Base-by-base conservation (phyloP, 2,797 vertebrate genomes). In the Myioborus melanocephalus region DNA sequence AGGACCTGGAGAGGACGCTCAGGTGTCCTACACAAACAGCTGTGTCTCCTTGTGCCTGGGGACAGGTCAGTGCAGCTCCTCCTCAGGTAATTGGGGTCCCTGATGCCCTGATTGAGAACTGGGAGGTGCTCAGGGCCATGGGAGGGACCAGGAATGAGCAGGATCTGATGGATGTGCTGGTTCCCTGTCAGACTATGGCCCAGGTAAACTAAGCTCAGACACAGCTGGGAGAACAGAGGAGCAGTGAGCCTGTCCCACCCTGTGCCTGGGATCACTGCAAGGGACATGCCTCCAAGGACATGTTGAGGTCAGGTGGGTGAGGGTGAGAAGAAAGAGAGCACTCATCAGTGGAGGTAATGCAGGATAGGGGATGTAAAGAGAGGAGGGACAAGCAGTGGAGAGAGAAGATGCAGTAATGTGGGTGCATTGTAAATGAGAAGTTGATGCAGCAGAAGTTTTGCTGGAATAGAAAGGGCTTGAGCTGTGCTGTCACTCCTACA, bases 41-140 rank as follows among this genome's bases (percentile, higher is more conserved):
- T 10, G 8, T 19, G 10, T 35, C 57, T 70, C 50, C 46, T 72
- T 65, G 18, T 59, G 61, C 52, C 34, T 87, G 65, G 32, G 20
- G 18, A 70, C 43, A 52, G 27, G 43, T 80, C 37, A 73, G 16
- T 78, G 47, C 43, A 73, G 64, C 32, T 89, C 39, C 35, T 73
- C 6, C 43, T 73, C 26, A 15, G 21, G 23, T 49, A 52, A 9
- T 0, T 1, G 1, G 11, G 5, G 34, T 76, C 37, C 27, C 34
- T 59, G 30, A 46, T 64, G n/a, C 8, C 15, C 64, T 9, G 3
- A 32, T 5, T 1, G 4, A 49, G 41, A 69, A 26, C 32, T 53
- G 30, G 50, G 43, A 77, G 37, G n/a, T 34, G 9, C 30, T 68
- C 24, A 39, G 37, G 21, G 60, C 44, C n/a, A 32, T 5, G 7